A percentile compares a stretch with the other conserved stretches of the same genome.
These are phyloP conservation scores for Pipistrellus pygmaeus DNA, from an alignment of 2,797 vertebrate genomes.

Conservation along the genomic window DNA sequence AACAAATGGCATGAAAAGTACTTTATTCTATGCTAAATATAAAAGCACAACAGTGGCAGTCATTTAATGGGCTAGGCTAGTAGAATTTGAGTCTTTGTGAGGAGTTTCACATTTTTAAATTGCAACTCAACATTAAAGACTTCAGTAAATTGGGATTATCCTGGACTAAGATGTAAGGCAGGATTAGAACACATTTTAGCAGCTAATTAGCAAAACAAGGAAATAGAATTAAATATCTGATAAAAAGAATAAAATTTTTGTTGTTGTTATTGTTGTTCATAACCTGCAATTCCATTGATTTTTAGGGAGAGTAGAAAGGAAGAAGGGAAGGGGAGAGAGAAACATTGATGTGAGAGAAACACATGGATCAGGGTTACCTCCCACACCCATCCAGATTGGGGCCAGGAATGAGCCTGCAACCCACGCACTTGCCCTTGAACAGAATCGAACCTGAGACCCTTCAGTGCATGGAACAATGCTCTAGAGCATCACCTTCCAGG, in stretches of 20 bases:
- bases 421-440: no score
- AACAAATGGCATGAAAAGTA: not conserved
- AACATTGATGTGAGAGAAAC: no score
- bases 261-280: no score
- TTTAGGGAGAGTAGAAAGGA: no score
- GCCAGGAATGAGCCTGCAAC: no score
- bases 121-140: not conserved
- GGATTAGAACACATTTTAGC: not conserved
- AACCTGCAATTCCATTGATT: no score
- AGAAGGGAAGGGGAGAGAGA: no score
- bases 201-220: conserved; percentile 7
- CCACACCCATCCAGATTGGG: no score
- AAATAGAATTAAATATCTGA: not conserved
- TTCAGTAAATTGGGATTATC: not conserved
- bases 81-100: not conserved
- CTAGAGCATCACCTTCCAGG: no score
- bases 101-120: not conserved
- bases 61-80: not conserved
- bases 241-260: not conserved
- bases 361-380: no score
- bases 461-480: no score
- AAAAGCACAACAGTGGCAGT: not conserved
- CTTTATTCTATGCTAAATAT: conserved; percentile 11
- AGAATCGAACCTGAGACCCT: no score
- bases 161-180: not conserved